Percentiles rank a stretch among this genome's conserved stretches.
Evolutionary conservation across 2,797 vertebrate genomes (phyloP).

Genomic region (Falco peregrinus): DNA sequence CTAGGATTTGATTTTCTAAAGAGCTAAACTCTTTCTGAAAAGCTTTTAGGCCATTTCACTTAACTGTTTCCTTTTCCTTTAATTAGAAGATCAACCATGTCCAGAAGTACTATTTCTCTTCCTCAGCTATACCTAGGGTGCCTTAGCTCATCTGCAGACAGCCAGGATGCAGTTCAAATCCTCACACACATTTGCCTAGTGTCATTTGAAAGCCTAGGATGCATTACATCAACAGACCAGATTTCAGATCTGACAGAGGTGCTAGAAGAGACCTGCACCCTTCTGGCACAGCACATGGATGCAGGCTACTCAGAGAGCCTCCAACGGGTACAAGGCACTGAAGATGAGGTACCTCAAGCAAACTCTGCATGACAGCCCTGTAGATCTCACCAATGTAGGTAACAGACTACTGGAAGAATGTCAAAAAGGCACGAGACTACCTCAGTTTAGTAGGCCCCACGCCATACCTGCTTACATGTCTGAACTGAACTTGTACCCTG

Average conservation of each 20-base stretch:
- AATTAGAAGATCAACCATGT: accelerated
- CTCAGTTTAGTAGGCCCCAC: background rate
- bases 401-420: background rate
- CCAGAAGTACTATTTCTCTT: background rate
- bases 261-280: background rate
- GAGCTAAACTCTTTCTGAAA: background rate
- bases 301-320: background rate
- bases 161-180: background rate
- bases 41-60: background rate
- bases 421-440: background rate
- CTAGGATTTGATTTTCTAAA: background rate
- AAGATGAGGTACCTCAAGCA: background rate
- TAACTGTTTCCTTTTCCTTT: background rate
- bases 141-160: background rate
- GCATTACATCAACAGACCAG: background rate
- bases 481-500: background rate
- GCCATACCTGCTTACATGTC: background rate
- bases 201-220: background rate
- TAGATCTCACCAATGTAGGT: background rate
- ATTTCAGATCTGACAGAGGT: background rate
- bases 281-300: background rate
- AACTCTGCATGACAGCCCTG: background rate
- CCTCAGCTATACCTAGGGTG: background rate
- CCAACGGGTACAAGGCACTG: background rate
- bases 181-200: background rate